phyloP scores from a whole-genome alignment of 2,888 invertebrate genomes.

The Venustoraphidia nigricollis region DNA sequence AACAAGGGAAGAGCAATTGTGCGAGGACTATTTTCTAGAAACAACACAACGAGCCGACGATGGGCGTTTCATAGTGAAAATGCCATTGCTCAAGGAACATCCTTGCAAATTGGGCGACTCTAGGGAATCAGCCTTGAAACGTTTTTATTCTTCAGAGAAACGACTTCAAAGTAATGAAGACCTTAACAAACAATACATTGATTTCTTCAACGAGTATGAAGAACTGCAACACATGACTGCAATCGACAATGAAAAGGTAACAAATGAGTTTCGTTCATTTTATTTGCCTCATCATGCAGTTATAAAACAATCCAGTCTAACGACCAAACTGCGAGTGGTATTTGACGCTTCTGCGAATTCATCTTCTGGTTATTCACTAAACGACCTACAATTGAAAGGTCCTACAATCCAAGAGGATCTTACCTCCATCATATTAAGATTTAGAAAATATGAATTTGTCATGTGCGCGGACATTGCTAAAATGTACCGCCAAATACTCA shows the following conservation, averaged over 20 bases:
- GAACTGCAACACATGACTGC: constrained; percentile 4
- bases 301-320: constrained; percentile 11
- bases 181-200: constrained; percentile 3
- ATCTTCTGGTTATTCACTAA: constrained; percentile 10
- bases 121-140: constrained; percentile 4
- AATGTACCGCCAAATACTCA: too few relatives aligned
- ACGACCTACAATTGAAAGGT: constrained; percentile 12
- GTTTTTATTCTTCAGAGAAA: constrained; percentile 6
- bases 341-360: constrained; percentile 14
- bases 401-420: constrained; percentile 13
- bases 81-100: constrained; percentile 1
- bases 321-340: constrained; percentile 15
- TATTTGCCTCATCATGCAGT: constrained; percentile 17
- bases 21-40: not conserved
- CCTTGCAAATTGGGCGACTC: constrained; percentile 8
- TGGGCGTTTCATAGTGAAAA: constrained; percentile 1
- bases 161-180: constrained; percentile 4
- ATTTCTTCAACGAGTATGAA: constrained; percentile 9
- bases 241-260: not conserved
- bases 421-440: constrained; percentile 12
- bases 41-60: not conserved
- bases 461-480: not conserved
- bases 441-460: constrained; percentile 12
- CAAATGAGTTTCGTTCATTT: not conserved
- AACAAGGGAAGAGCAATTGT: not conserved